phyloP scores from a whole-genome alignment of 2,797 vertebrate genomes.

The Melanotaenia nigrans region DNA sequence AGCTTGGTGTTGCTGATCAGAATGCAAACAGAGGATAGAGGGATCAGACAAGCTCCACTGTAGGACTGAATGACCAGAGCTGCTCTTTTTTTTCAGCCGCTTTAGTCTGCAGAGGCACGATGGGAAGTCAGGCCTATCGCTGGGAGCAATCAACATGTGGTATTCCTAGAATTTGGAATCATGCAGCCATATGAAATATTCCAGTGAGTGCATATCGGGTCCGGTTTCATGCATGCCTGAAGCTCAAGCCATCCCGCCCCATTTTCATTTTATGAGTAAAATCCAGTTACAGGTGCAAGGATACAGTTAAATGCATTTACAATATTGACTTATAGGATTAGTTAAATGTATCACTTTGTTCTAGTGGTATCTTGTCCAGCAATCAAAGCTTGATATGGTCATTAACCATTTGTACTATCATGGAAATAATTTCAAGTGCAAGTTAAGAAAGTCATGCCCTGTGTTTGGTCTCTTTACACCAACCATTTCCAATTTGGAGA shows the following conservation, averaged over 20 bases:
- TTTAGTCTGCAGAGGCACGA: conserved; percentile 41
- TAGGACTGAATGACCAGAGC: conserved; percentile 42
- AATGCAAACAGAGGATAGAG: conserved; percentile 53
- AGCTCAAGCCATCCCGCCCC: conserved; percentile 37
- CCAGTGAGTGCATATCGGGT: conserved; percentile 61
- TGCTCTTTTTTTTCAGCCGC: conserved; percentile 26
- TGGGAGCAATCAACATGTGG: conserved; percentile 71
- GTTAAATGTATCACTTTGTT: not conserved
- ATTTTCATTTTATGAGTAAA: conserved; percentile 19
- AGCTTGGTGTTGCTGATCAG: conserved; percentile 52
- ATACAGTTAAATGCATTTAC: not conserved
- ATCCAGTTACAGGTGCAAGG: conserved; percentile 2
- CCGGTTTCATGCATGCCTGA: conserved; percentile 76
- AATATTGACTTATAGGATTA: not conserved
- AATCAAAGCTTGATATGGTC: not conserved
- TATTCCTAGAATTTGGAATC: conserved; percentile 75
- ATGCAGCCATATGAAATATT: conserved; percentile 71
- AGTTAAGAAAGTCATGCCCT: not conserved
- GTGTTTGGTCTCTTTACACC: not conserved
- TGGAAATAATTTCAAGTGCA: too few relatives aligned
- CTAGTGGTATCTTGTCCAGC: not conserved
- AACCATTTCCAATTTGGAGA: not conserved
- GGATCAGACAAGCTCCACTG: conserved; percentile 52
- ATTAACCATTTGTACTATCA: not conserved
- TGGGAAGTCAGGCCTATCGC: conserved; percentile 59